A percentile compares a stretch with the other conserved stretches of the same genome.
These are phyloP conservation scores for Sandelia bainsii DNA, from an alignment of 2,797 vertebrate genomes.

Conservation along the genomic window DNA sequence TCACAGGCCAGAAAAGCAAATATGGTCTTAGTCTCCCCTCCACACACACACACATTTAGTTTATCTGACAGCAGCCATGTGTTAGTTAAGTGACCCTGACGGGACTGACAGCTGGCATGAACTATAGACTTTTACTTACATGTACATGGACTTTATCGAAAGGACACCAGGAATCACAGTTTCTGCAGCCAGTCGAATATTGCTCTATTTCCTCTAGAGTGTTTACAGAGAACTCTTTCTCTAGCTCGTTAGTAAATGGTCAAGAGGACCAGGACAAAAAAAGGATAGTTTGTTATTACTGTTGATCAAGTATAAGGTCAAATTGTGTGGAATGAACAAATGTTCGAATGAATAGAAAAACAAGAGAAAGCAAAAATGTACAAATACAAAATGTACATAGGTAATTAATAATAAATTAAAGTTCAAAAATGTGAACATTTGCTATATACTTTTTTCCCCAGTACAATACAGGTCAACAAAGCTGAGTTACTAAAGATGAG, in stretches of 20 bases:
- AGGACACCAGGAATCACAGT: conserved; percentile 83
- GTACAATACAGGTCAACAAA: conserved; percentile 42
- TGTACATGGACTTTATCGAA: conserved; percentile 56
- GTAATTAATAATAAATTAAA: conserved; percentile 9
- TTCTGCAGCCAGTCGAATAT: conserved; percentile 84
- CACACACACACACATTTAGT: background rate
- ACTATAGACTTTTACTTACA: conserved; percentile 69
- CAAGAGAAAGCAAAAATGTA: background rate
- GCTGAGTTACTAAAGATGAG: conserved; percentile 13
- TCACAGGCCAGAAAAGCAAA: conserved; percentile 20
- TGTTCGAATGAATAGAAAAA: background rate
- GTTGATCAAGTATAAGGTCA: conserved; percentile 55
- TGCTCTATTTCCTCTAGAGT: conserved; percentile 75
- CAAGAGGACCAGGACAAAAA: conserved; percentile 49
- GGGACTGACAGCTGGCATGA: conserved; percentile 40
- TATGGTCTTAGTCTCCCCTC: background rate
- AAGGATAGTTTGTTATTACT: conserved; percentile 55
- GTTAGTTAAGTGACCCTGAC: conserved; percentile 34
- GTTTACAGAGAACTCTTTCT: conserved; percentile 65
- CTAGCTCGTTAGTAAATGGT: conserved; percentile 64
- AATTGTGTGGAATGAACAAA: conserved; percentile 28
- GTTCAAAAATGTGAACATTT: conserved; percentile 14
- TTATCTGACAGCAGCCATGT: conserved; percentile 51
- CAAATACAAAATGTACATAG: conserved; percentile 5
- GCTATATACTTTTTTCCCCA: conserved; percentile 3